Percentiles rank a stretch among this genome's conserved stretches.
Evolutionary conservation across 2,113 vertebrate species (phyloP).

Genomic region (Mungos mungo): DNA sequence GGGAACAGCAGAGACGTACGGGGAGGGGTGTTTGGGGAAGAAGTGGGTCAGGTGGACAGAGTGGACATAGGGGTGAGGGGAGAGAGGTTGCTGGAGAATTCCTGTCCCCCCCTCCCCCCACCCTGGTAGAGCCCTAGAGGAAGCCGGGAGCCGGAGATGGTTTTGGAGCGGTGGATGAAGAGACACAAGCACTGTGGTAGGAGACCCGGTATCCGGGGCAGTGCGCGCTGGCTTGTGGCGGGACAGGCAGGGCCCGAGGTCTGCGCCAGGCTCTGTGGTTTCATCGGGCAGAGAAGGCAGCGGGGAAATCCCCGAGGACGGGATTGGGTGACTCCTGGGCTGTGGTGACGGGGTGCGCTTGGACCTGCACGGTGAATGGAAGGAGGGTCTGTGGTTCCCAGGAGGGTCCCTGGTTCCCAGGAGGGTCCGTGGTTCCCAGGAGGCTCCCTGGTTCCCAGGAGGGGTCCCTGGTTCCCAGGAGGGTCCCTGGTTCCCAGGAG

Average conservation of each 20-base stretch:
- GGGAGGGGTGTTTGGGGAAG: not conserved
- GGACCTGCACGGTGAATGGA: not conserved
- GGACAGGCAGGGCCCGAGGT: not conserved
- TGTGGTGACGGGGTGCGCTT: too few species aligned
- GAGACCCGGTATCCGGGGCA: not conserved
- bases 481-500: too few species aligned
- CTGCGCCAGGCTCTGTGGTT: not conserved
- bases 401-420: too few species aligned
- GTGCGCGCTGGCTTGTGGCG: not conserved
- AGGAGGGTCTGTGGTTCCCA: too few species aligned
- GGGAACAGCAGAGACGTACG: not conserved
- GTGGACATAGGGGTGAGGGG: too few species aligned
- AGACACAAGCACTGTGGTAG: not conserved
- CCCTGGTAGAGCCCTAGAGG: not conserved
- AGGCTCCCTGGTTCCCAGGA: too few species aligned
- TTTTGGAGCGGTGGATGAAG: not conserved
- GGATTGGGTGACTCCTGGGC: not conserved
- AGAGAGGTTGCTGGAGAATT: not conserved
- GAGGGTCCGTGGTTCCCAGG: too few species aligned
- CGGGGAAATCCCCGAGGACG: accelerated
- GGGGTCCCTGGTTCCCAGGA: too few species aligned
- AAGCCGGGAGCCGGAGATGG: not conserved
- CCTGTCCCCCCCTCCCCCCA: too few species aligned
- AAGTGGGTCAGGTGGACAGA: too few species aligned
- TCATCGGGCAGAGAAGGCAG: not conserved